Base-by-base conservation (phyloP, 2,888 invertebrate genomes). In the Caenorhabditis sp. region DNA sequence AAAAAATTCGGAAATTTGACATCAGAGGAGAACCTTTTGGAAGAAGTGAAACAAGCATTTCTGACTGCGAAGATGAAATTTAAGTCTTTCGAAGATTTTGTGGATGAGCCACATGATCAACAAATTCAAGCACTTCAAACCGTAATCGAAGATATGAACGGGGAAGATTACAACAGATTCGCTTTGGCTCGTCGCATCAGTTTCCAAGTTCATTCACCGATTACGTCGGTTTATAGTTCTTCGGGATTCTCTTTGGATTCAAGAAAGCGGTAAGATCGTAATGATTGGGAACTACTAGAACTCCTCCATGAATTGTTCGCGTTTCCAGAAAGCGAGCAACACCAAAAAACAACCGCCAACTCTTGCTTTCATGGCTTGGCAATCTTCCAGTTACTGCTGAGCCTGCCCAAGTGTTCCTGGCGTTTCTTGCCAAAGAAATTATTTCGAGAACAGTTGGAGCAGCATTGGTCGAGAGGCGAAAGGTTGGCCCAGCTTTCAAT, bases 381-480 rank as follows among this genome's bases (percentile, higher is more conserved):
- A n/a, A 64, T 54, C 79, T 70, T 7, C 79, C 79, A 14, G 22
- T 79, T n/a, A 6, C n/a, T 1, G 54, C 35, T 12, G 79, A 79
- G 56, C n/a, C 63, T 0, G 79, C 79, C 19, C 70, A 56, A 24
- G 79, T 79, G 5, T 79, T 79, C 19, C 14, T 72, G 10, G 79
- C 79, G 7, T 79, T 79, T 24, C 56, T 79, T 3, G 79, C 70
- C 7, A 79, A 79, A 35, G 79, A 79, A 49, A 61, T 79, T n/a
- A 44, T 79, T 38, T 64, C 64, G 8, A 64, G 38, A 35, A 41
- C 64, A 1, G 79, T 79, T 2, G 70, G 70, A 47, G n/a, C 63
- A 8, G 70, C 79, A 3, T n/a, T 79, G 4, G 14, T 61, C 0
- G 69, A 77, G 10, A 59, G 69, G 22, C 16, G 24, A 51, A 77